Evolutionary conservation across 1,140 invertebrate species (phyloP).

Genomic region (Bombus sibiricus): DNA sequence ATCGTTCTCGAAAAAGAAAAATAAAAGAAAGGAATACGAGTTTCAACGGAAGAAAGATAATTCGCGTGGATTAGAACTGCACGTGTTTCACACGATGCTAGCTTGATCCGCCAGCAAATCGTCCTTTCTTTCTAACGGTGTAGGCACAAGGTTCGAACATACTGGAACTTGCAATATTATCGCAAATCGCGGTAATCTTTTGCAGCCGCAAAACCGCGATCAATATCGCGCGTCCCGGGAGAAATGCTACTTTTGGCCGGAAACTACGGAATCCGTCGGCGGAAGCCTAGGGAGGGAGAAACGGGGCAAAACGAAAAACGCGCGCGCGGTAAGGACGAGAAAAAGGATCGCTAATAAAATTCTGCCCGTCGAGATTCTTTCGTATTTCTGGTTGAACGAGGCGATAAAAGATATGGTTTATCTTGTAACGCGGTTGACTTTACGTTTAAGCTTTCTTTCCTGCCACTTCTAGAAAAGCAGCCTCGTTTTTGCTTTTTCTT

Average conservation of each 20-base stretch:
- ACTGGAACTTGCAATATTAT: conserved; percentile 51
- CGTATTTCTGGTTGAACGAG: not conserved
- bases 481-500: not conserved
- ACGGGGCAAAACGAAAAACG: conserved; percentile 16
- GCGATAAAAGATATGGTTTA: not conserved
- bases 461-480: not conserved
- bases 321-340: not conserved
- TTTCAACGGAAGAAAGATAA: not conserved
- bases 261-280: conserved; percentile 28
- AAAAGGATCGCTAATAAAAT: conserved; percentile 54
- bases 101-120: not conserved
- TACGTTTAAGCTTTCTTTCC: not conserved
- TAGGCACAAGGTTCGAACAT: not conserved
- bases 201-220: conserved; percentile 64
- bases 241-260: conserved; percentile 63
- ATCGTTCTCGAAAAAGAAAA: fast-evolving
- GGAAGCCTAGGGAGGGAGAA: not conserved
- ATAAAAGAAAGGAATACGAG: no score
- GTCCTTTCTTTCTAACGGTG: not conserved
- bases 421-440: not conserved
- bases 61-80: not conserved
- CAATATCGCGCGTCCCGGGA: conserved; percentile 62
- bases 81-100: not conserved
- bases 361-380: conserved; percentile 11
- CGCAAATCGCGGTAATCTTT: conserved; percentile 63